Evolutionary conservation across 2,888 invertebrate genomes (phyloP).

Genomic region (Geophilus truncorum): DNA sequence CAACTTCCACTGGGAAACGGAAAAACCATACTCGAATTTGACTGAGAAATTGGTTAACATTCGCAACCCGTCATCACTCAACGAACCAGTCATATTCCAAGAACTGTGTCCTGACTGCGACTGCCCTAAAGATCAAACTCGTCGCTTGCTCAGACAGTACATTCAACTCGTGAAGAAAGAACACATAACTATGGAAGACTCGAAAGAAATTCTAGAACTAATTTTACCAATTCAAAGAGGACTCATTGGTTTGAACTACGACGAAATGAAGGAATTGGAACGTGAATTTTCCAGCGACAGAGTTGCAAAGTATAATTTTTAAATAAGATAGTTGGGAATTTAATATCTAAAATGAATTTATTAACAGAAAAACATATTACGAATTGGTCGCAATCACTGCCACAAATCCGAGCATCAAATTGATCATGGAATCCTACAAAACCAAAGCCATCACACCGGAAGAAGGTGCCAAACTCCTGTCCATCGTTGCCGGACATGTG

Average conservation of each 20-base stretch:
- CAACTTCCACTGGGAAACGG: not conserved
- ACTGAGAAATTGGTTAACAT: not conserved
- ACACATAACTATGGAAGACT: not conserved
- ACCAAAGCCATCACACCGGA: not conserved
- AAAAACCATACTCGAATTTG: not conserved
- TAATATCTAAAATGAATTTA: not conserved
- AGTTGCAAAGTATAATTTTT: not conserved
- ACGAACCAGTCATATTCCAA: not conserved
- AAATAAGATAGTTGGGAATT: not conserved
- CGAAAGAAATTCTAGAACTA: not conserved
- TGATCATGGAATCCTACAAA: not conserved
- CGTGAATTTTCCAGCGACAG: not conserved
- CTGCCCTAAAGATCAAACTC: too few relatives aligned
- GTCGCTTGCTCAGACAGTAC: not conserved
- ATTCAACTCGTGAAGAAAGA: not conserved
- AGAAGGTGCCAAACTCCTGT: not conserved
- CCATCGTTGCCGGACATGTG: not conserved
- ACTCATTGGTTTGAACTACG: not conserved
- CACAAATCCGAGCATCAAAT: not conserved
- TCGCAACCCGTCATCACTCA: not conserved
- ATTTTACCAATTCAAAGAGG: not conserved
- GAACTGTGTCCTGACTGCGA: not conserved
- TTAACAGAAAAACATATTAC: not conserved
- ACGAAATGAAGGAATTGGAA: not conserved
- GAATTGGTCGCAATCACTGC: not conserved